Base-by-base conservation (phyloP, 2,113 vertebrate species). In the Kryptolebias marmoratus region DNA sequence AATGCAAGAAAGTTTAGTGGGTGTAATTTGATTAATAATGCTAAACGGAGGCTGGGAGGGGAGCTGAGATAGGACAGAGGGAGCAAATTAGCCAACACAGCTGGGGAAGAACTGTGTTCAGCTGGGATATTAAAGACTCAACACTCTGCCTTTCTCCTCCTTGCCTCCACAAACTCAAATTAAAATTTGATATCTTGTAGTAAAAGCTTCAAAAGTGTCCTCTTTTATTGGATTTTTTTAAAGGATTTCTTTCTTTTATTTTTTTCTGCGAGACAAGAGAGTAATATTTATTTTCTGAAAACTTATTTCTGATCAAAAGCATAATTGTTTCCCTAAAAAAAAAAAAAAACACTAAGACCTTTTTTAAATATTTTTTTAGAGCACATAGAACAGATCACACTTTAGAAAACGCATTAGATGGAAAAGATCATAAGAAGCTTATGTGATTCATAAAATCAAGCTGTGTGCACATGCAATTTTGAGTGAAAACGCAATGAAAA, bases 21-120 rank as follows among this genome's bases (percentile, higher is more conserved):
- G 80, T 89, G 87, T 91, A 90, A 91, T 92, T 93, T 92, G 86
- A 93, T 93, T 93, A 92, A 90, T 92, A 91, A 89, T 84, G 79
- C 80, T 91, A 89, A 93, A 91, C 89, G 73, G 73, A 87, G 79
- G 52, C 65, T 57, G 73, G 82, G 68, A 78, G 73, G 73, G 75
- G 53, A 84, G 65, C 55, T 15, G 31, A 90, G 87, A 90, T 87
- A 90, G 74, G 80, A 71, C 82, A 27, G 76, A 80, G 82, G 85
- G 89, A 90, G 84, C 87, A 91, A 90, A 91, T 92, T 88, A 91
- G 79, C 81, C 84, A 11, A 72, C 83, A 54, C 84, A 89, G 90
- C 79, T 86, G 84, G 84, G 75, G 87, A 86, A 79, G 80, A 84
- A 80, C 84, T 88, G 71, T 12, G 75, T 87, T 87, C 80, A 62